Base-by-base conservation (phyloP, 2,888 invertebrate species). In the Geophilus truncorum region DNA sequence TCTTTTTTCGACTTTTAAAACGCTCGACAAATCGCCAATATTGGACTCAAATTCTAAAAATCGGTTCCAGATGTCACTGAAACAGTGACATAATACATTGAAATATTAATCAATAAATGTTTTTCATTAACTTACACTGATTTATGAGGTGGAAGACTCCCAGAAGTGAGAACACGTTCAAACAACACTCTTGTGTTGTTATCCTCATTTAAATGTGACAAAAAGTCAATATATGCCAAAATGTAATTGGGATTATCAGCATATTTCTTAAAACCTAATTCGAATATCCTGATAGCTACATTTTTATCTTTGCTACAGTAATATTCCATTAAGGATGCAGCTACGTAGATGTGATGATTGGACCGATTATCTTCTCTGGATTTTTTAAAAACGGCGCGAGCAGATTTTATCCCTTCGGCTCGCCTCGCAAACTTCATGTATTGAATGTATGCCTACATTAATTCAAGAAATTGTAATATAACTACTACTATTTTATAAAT, bases 101-200 rank as follows among this genome's bases (percentile, higher is more conserved):
- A 32, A 80, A 81, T 77, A 78, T 28, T 6, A 62, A 62, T 32
- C 9, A 6, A 6, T 4, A 57, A 6, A 9, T 32, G 21, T 6
- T 79, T 79, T 10, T 10, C 12, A 81, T 51, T 81, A 81, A 89
- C 91, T 89, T 90, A 92, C 89, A 96, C 94, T 3, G 97, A 96
- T 87, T 95, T 93, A 86, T 97, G 96, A 0, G 94, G 92, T 84
- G 94, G 93, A 76, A 99, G 88, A 82, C 93, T 94, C 75, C 96
- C 96, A 0, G 97, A 96, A 0, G 97, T 96, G 0, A 99, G 89
- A 1, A 99, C 97, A 18, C 98, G 89, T 87, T 99, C 99, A 88
- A 98, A 99, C 62, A 99, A 89, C n/a, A 99, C 99, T 79, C 99
- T 90, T 0, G 99, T 99, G 87, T 99, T 99, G 88, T 99, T 99